Conservation (phyloP, 2,113 vertebrate genomes). For the Odontophorus gujanensis region DNA sequence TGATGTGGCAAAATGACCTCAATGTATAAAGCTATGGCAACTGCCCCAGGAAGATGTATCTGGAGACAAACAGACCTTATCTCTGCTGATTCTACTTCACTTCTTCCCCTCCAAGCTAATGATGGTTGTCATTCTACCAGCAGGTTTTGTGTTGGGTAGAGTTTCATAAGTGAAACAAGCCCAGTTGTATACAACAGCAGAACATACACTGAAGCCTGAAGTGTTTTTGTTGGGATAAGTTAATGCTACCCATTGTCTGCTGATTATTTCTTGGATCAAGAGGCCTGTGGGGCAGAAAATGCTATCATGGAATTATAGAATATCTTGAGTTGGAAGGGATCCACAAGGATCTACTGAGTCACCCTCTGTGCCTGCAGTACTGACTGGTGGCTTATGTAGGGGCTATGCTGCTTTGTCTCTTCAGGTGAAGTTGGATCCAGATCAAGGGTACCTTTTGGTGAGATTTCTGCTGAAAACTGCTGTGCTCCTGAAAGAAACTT, state of each 20-base stretch:
- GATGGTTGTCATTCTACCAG: background rate
- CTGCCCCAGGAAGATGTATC: background rate
- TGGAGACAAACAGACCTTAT: background rate
- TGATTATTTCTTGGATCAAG: background rate
- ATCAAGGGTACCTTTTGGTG: background rate
- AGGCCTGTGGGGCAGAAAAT: background rate
- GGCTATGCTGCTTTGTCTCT: fast-evolving
- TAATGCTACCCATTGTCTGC: background rate
- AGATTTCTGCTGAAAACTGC: background rate
- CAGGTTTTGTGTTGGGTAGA: background rate
- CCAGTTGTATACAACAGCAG: background rate
- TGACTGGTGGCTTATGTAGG: fast-evolving
- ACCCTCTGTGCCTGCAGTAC: fast-evolving
- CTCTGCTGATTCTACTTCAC: background rate
- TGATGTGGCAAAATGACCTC: conserved; percentile 24
- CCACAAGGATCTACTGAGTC: background rate
- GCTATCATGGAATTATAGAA: background rate
- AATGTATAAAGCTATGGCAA: conserved; percentile 51
- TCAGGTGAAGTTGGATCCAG: background rate
- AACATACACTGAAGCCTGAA: background rate
- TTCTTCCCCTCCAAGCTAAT: background rate
- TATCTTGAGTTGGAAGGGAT: background rate
- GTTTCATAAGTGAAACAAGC: background rate
- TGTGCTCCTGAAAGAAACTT: background rate
- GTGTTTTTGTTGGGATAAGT: background rate